Evolutionary conservation across 2,113 vertebrate species (phyloP).

Genomic region (Pitta sordida): DNA sequence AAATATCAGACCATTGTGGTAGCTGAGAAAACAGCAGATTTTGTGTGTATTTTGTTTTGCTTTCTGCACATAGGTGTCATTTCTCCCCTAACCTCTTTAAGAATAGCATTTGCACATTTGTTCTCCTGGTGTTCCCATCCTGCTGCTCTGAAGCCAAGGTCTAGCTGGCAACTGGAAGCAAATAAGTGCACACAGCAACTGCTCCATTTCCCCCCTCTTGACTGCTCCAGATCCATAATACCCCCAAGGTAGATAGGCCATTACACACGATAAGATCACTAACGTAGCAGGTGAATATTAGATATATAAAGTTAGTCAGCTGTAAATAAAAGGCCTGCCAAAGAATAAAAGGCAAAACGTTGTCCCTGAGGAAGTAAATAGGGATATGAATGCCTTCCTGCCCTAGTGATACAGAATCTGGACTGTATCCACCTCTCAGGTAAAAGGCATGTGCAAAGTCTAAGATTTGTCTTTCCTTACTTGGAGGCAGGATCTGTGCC

Average conservation of each 20-base stretch:
- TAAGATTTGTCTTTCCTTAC: background rate
- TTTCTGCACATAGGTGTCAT: background rate
- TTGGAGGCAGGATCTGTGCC: background rate
- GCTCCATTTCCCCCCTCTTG: background rate
- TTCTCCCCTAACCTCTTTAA: slow-evolving; percentile 1
- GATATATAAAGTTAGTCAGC: slow-evolving; percentile 34
- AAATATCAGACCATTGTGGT: background rate
- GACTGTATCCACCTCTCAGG: background rate
- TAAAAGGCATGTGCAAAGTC: background rate
- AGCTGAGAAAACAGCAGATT: background rate
- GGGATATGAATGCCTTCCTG: background rate
- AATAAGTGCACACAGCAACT: background rate
- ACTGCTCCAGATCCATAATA: background rate
- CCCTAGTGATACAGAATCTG: background rate
- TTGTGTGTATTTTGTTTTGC: background rate
- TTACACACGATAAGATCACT: slow-evolving; percentile 48
- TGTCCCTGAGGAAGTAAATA: slow-evolving; percentile 4
- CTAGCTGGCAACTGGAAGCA: background rate
- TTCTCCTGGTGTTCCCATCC: background rate
- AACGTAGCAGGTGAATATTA: slow-evolving; percentile 49
- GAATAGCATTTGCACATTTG: background rate
- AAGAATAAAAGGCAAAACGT: slow-evolving; percentile 46
- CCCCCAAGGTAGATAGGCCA: slow-evolving; percentile 1
- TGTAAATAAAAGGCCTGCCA: slow-evolving; percentile 47
- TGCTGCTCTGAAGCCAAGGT: background rate